Base-by-base conservation (phyloP, 1,140 invertebrate species). In the Aradophagus sp. region DNA sequence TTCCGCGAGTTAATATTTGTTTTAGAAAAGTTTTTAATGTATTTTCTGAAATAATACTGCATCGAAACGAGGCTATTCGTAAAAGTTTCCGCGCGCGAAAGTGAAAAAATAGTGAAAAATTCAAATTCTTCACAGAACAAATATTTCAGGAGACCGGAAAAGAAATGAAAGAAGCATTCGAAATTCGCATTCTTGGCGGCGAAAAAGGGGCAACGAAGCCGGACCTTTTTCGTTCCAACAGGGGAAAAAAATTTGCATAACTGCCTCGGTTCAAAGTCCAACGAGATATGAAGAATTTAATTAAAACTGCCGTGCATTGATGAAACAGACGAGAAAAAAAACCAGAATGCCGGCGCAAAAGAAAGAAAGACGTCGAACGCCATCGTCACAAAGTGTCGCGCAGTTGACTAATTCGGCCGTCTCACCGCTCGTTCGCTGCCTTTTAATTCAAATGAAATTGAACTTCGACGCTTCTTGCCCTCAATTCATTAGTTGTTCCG, bases 271-370 rank as follows among this genome's bases (percentile, higher is more conserved):
- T 59, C 53, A 63, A 70, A 59, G 67, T 63, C 45, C 59, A 55
- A 59, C 55, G 59, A 53, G 53, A 59, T 71, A 65, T 71, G 68
- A 65, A 59, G 53, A 70, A 70, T 70, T 70, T 70, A 70, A 70
- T 63, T 70, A 70, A 70, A 70, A 59, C 47, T 42, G 48, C 55
- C 38, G 48, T 41, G 58, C 45, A 59, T 70, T 45, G 6, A 38
- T 39, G 63, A 56, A 39, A 44, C 27, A n/a, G n/a, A n/a, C n/a
- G n/a, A n/a, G n/a, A n/a, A n/a, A n/a, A n/a, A n/a, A n/a, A n/a
- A n/a, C n/a, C n/a, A 48, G 5, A 17, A 48, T 42, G 36, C 38
- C 15, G 32, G 32, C 19, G 20, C 16, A 45, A 59, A 38, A 59
- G 53, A 39, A 59, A 67, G 26, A 17, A 39, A 14, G 15, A 42